Base-by-base conservation (phyloP, 2,888 invertebrate genomes). In the Diplolepis rosae region DNA sequence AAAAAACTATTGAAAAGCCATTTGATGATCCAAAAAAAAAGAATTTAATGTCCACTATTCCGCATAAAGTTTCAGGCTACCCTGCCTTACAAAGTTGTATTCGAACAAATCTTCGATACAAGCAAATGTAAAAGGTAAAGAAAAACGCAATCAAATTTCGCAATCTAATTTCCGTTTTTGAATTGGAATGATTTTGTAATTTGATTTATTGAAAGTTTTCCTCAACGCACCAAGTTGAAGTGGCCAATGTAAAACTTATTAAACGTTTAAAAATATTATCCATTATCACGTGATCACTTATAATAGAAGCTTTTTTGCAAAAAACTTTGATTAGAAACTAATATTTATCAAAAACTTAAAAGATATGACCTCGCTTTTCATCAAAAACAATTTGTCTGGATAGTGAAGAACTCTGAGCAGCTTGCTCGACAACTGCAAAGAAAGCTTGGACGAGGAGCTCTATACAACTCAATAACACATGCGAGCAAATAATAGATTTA, bases 401-500 rank as follows among this genome's bases (percentile, higher is more conserved):
- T 56, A 56, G n/a, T 45, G 56, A 68, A 68, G 52, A 56, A 68
- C 27, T 30, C 18, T 68, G 54, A 54, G 35, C 27, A 65, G 69
- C 28, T 61, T 50, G 61, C 56, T 50, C 48, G 45, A 65, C 42
- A 11, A 69, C 24, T 28, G 45, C 61, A 61, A 61, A 61, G 24
- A 61, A 61, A 61, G 66, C 27, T 66, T 52, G 50, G 68, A 68
- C 52, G 67, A 79, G 76, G 78, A 75, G 75, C 76, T 81, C 76
- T 76, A 75, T 81, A 78, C 79, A 83, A 79, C 78, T 80, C 79
- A 84, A 81, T 80, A 77, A 83, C 76, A 81, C 77, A 79, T 82
- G 77, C 82, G 83, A 84, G 82, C 79, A 83, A 84, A 84, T 80
- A 83, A 83, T 80, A 80, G 79, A 81, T 84, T 83, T 82, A 85